phyloP scores from a whole-genome alignment of 2,888 invertebrate species.

The Bimastos eiseni region DNA sequence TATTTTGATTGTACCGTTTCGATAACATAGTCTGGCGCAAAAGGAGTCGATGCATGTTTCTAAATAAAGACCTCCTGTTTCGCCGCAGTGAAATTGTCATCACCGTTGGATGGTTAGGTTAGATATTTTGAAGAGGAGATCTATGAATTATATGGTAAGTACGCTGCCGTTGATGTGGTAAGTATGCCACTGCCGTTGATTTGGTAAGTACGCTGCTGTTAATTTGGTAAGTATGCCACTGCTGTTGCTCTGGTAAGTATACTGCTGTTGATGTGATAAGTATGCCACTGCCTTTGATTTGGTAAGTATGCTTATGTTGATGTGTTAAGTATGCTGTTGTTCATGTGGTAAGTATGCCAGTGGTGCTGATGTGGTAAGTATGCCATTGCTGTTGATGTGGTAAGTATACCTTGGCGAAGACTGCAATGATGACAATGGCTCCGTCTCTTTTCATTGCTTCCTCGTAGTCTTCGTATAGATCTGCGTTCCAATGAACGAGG shows the following conservation, averaged over 20 bases:
- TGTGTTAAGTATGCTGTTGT: too few species aligned
- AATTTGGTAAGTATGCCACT: background rate
- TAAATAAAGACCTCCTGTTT: background rate
- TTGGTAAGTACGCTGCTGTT: background rate
- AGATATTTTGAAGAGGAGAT: background rate
- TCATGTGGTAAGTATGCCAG: background rate
- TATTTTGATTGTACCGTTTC: too few species aligned
- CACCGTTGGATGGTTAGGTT: background rate
- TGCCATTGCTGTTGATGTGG: background rate
- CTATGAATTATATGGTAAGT: background rate
- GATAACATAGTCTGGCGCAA: too few species aligned
- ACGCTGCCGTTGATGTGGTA: background rate
- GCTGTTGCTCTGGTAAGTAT: background rate
- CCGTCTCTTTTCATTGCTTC: slow-evolving; percentile 84
- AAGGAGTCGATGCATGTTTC: too few species aligned
- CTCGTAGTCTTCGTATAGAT: slow-evolving; percentile 78
- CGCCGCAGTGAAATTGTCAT: background rate
- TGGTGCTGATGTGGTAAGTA: background rate
- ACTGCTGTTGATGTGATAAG: slow-evolving; percentile 62
- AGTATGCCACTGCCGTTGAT: background rate
- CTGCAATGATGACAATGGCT: slow-evolving; percentile 85
- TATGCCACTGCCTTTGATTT: background rate
- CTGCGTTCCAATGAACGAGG: slow-evolving; percentile 89
- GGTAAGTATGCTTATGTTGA: background rate
- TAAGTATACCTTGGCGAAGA: slow-evolving; percentile 75